phyloP scores from a whole-genome alignment of 2,797 vertebrate genomes.

The Centropyge bicolor region DNA sequence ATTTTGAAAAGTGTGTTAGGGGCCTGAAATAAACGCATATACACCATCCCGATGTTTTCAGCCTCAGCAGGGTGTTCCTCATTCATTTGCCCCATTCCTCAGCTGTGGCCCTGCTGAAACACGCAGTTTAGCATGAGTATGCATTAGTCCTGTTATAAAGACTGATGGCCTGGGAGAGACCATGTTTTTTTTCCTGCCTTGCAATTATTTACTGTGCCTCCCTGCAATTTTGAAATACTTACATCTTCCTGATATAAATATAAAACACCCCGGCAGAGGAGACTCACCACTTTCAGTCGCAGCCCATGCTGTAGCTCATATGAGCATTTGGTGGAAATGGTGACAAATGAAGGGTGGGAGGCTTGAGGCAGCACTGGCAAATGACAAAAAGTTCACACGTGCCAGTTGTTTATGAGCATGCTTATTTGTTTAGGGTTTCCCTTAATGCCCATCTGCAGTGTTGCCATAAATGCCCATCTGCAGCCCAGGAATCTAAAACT shows the following conservation, averaged over 20 bases:
- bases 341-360: conserved; percentile 55
- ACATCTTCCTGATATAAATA: conserved; percentile 63
- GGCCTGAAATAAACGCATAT: conserved; percentile 52
- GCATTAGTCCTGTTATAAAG: conserved; percentile 69
- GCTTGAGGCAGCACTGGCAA: conserved; percentile 56
- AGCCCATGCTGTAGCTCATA: conserved; percentile 55
- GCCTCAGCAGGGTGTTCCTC: conserved; percentile 49
- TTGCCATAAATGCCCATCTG: conserved; percentile 74
- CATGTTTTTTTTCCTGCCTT: conserved; percentile 30
- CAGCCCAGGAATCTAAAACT: conserved; percentile 67
- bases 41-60: conserved; percentile 35
- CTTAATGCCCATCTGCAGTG: conserved; percentile 71
- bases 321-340: conserved; percentile 39
- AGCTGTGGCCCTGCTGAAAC: conserved; percentile 48
- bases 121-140: conserved; percentile 59
- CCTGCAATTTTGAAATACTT: conserved; percentile 55
- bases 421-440: conserved; percentile 78
- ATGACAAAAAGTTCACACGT: conserved; percentile 57
- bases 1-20: conserved; percentile 56
- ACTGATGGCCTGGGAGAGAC: conserved; percentile 54
- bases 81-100: conserved; percentile 42
- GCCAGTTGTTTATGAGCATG: conserved; percentile 64
- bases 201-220: conserved; percentile 68
- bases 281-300: conserved; percentile 55
- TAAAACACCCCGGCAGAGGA: conserved; percentile 46